These are phyloP conservation scores for Eclectus roratus DNA, from an alignment of 2,113 vertebrate species.

Conservation along the genomic window DNA sequence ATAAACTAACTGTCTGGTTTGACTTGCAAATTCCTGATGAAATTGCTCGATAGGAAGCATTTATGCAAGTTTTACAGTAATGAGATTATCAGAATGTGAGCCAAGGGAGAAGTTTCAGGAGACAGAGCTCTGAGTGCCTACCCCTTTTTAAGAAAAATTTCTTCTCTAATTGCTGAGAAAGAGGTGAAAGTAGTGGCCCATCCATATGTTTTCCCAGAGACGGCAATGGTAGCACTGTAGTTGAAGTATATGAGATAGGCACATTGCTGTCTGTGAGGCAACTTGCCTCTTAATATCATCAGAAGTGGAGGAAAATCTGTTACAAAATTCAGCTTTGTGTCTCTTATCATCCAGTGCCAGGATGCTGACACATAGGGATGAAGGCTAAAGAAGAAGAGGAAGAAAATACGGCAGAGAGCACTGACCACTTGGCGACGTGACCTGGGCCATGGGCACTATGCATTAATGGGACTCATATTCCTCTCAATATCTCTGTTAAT, in stretches of 20 bases:
- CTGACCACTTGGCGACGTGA: neutral
- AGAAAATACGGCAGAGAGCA: neutral
- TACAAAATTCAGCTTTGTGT: neutral
- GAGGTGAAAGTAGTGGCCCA: neutral
- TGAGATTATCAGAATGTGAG: neutral
- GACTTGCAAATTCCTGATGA: constrained; percentile 12
- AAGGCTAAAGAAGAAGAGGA: neutral
- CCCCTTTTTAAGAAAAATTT: neutral
- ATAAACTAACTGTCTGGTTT: neutral
- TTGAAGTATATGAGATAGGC: neutral
- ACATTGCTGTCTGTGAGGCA: neutral
- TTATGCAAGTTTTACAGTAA: neutral
- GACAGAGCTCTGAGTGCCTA: neutral
- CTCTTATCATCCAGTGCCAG: neutral
- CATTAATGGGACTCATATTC: rapidly evolving
- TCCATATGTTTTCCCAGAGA: neutral
- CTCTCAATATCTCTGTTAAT: neutral
- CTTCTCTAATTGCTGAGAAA: neutral
- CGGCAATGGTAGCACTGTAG: neutral
- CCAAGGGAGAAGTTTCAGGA: neutral
- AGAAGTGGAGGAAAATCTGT: neutral
- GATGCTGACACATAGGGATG: neutral
- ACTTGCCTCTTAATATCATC: neutral
- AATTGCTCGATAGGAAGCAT: neutral
- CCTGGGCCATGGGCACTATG: neutral